Base-by-base conservation (phyloP, 2,797 vertebrate species). In the Todus mexicanus region DNA sequence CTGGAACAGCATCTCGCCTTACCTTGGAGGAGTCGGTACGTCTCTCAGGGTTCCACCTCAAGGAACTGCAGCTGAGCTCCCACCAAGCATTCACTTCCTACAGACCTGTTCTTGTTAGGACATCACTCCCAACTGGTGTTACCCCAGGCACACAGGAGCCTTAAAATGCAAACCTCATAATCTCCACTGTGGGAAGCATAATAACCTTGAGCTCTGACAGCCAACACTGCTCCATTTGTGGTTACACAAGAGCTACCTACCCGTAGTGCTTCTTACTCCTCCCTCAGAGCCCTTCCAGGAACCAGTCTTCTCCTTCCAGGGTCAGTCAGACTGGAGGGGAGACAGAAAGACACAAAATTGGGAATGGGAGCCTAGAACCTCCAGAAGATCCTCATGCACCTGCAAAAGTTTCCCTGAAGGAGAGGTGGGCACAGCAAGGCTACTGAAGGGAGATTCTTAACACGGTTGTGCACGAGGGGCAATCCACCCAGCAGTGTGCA, bases 1-100 rank as follows among this genome's bases (percentile, higher is more conserved):
- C 81, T 99, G 99, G 99, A 98, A 45, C 29, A 91, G 97, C 70
- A 98, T 99, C 92, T 98, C 98, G 0, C 99, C 98, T 5, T 97
- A 98, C 57, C 97, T 99, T 7, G 98, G 98, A 6, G 99, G 99
- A 43, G 59, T 99, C 0, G 98, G 99, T 99, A 97, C 0, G 97
- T 96, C 12, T 45, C 57, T 17, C 5, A 1, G 40, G 31, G 9
- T 38, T 47, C 22, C 12, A 66, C 31, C 18, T 78, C 48, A 69
- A 59, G 29, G 56, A 73, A 66, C 31, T 6, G 7, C 54, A 79
- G 61, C 69, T 18, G 63, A 71, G 37, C n/a, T 92, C 37, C 40
- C 10, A 47, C 16, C 9, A 65, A 80, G 19, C 15, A 33, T 37
- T 71, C n/a, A 14, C 48, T 38, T 71, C 60, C 48, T 38, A 65